Evolutionary conservation across 2,888 invertebrate genomes (phyloP).

Genomic region (Salpingus planirostris): DNA sequence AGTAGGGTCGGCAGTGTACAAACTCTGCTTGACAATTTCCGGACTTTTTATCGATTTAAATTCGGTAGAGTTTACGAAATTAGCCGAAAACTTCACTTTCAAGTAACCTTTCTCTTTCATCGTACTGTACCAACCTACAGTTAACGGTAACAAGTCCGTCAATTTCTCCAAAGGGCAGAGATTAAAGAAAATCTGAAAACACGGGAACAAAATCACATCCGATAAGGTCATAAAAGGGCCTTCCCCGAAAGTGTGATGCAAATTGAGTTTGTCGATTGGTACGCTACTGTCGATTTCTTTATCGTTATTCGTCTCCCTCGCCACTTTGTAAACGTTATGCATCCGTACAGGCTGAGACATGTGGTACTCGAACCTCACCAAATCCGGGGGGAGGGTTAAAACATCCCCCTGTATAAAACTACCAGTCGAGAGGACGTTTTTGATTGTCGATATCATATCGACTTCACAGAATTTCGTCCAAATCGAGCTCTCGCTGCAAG

Average conservation of each 20-base stretch:
- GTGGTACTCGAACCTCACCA: slow-evolving; percentile 76
- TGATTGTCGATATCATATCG: slow-evolving; percentile 58
- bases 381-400: slow-evolving; percentile 53
- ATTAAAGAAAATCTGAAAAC: slow-evolving; percentile 53
- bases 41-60: slow-evolving; percentile 12
- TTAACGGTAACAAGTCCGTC: slow-evolving; percentile 48
- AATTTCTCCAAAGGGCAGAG: slow-evolving; percentile 25
- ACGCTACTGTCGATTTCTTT: slow-evolving; percentile 40
- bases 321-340: slow-evolving; percentile 76
- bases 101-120: slow-evolving; percentile 23
- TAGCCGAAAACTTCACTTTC: slow-evolving; percentile 13
- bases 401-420: slow-evolving; percentile 17
- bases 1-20: slow-evolving; percentile 71
- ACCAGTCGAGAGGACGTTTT: slow-evolving; percentile 35
- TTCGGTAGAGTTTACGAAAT: slow-evolving; percentile 1
- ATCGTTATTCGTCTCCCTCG: slow-evolving; percentile 46
- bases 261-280: slow-evolving; percentile 45
- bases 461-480: slow-evolving; percentile 93
- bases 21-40: slow-evolving; percentile 50
- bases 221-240: slow-evolving; percentile 74
- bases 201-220: slow-evolving; percentile 71
- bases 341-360: slow-evolving; percentile 73
- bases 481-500: slow-evolving; percentile 74
- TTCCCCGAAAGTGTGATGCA: slow-evolving; percentile 71
- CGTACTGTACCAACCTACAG: slow-evolving; percentile 53